Conservation (phyloP, 2,113 vertebrate genomes). For the Collichthys lucidus region DNA sequence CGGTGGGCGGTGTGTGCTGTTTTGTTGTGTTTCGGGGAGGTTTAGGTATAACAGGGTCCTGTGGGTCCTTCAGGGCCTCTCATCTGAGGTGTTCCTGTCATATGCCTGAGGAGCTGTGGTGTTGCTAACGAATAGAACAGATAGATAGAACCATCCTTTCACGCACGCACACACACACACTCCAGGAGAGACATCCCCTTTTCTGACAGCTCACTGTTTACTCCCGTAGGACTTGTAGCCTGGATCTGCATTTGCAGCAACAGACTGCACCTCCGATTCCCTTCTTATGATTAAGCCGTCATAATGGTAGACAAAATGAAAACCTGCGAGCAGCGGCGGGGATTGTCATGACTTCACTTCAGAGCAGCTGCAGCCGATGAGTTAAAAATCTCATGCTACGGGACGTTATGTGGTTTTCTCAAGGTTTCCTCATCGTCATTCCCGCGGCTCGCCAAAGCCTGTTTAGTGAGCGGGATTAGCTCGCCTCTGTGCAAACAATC, state of each 20-base stretch:
- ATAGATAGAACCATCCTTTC: neutral
- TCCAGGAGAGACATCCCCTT: conserved; percentile 58
- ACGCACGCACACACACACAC: conserved; percentile 26
- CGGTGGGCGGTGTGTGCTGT: conserved; percentile 59
- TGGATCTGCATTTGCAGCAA: conserved; percentile 70
- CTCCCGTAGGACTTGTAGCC: conserved; percentile 75
- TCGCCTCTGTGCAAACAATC: conserved; percentile 71
- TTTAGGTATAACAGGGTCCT: conserved; percentile 74
- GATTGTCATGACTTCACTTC: conserved; percentile 34
- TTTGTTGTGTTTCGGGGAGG: conserved; percentile 67
- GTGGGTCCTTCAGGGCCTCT: conserved; percentile 61
- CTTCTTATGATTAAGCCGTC: conserved; percentile 64
- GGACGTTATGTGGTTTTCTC: conserved; percentile 35
- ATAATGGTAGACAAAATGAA: conserved; percentile 65
- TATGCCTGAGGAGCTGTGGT: conserved; percentile 67
- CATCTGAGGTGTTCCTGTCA: conserved; percentile 72
- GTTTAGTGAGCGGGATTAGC: conserved; percentile 71
- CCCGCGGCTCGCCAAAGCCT: conserved; percentile 27
- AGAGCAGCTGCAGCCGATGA: conserved; percentile 26
- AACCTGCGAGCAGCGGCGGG: conserved; percentile 52
- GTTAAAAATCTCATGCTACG: conserved; percentile 14
- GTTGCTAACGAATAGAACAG: conserved; percentile 68
- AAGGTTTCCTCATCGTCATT: conserved; percentile 63
- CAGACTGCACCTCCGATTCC: conserved; percentile 50
- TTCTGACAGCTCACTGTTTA: conserved; percentile 76